A percentile compares a stretch with the other conserved stretches of the same genome.
These are phyloP conservation scores for Melinaea menophilus DNA, from an alignment of 2,888 invertebrate species.

Conservation along the genomic window DNA sequence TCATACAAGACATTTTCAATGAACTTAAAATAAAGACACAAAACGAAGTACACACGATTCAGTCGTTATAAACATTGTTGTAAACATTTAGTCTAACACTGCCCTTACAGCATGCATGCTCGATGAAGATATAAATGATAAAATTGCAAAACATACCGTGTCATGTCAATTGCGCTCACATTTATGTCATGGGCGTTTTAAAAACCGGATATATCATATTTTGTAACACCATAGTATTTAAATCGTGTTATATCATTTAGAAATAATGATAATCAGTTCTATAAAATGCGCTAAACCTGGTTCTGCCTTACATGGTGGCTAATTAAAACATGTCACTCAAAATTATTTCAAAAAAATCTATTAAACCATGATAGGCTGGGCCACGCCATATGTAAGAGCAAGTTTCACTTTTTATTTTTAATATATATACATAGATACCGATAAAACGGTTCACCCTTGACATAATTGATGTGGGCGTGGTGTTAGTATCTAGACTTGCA, in stretches of 20 bases:
- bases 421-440: not conserved
- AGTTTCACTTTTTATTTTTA: too few relatives aligned
- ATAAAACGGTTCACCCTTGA: slow-evolving; percentile 15
- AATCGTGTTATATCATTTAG: slow-evolving; percentile 12
- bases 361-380: too few relatives aligned
- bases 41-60: too few relatives aligned
- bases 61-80: too few relatives aligned
- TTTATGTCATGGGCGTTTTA: slow-evolving; percentile 25
- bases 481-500: slow-evolving; percentile 19
- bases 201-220: slow-evolving; percentile 24
- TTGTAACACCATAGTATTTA: slow-evolving; percentile 8
- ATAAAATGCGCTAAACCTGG: too few relatives aligned
- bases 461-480: slow-evolving; percentile 19
- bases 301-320: too few relatives aligned
- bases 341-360: too few relatives aligned
- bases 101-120: slow-evolving; percentile 7
- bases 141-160: slow-evolving; percentile 23
- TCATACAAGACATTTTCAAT: too few relatives aligned
- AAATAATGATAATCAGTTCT: not conserved
- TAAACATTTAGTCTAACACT: not conserved
- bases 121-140: slow-evolving; percentile 23
- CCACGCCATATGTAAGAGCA: too few relatives aligned
- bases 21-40: too few relatives aligned
- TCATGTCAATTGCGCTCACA: slow-evolving; percentile 22
- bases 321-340: too few relatives aligned